Evolutionary conservation across 2,888 invertebrate genomes (phyloP).

Genomic region (Luperina testacea): DNA sequence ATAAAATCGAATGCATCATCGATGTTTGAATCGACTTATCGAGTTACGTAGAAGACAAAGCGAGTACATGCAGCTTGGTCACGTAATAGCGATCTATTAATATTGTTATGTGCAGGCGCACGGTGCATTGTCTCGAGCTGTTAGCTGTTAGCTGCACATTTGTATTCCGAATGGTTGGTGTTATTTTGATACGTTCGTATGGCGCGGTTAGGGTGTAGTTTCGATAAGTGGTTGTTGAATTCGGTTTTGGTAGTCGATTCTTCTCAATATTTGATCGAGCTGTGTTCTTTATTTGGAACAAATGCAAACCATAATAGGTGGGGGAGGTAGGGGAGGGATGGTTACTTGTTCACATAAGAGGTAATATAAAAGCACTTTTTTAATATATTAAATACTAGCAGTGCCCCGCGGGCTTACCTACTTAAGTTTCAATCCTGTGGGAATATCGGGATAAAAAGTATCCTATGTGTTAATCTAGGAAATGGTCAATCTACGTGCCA

Average conservation of each 20-base stretch:
- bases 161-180: slow-evolving; percentile 44
- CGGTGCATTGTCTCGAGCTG: slow-evolving; percentile 69
- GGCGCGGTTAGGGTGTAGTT: slow-evolving; percentile 8
- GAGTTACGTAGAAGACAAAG: slow-evolving; percentile 69
- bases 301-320: background rate
- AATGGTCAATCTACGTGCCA: too few relatives aligned
- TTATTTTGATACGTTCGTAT: slow-evolving; percentile 45
- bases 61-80: slow-evolving; percentile 62
- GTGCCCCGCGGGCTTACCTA: too few relatives aligned
- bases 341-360: too few relatives aligned
- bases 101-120: slow-evolving; percentile 69
- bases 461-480: too few relatives aligned
- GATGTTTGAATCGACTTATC: slow-evolving; percentile 47
- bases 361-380: too few relatives aligned
- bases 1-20: slow-evolving; percentile 56
- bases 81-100: slow-evolving; percentile 73
- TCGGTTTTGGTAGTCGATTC: background rate
- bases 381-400: too few relatives aligned
- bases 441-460: too few relatives aligned
- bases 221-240: slow-evolving; percentile 7
- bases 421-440: too few relatives aligned
- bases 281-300: background rate
- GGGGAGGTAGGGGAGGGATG: too few relatives aligned
- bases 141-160: slow-evolving; percentile 54
- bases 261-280: background rate